These are phyloP conservation scores for Colletes gigas DNA, from an alignment of 1,140 invertebrate species.

Conservation along the genomic window DNA sequence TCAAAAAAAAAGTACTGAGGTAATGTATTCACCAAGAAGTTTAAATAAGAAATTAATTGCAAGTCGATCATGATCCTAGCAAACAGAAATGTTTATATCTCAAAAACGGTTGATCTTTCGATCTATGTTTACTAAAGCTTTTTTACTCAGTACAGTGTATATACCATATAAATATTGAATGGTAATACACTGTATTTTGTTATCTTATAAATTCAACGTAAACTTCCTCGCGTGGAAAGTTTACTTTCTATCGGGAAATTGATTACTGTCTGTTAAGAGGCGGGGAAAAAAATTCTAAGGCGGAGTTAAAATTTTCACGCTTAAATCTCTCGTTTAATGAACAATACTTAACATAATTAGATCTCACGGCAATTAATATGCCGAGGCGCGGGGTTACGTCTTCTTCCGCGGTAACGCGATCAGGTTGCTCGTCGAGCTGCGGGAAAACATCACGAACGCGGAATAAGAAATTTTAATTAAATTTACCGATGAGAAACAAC, in stretches of 20 bases:
- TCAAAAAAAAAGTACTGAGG: no score
- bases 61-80: no score
- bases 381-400: not conserved
- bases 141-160: no score
- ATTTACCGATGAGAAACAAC: not conserved
- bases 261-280: not conserved
- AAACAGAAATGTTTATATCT: no score
- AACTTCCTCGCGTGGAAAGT: not conserved
- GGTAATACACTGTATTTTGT: no score
- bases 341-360: conserved; percentile 22
- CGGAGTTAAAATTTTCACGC: not conserved
- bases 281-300: not conserved
- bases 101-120: no score
- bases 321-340: conserved; percentile 9
- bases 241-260: conserved; percentile 1
- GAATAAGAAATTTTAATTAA: conserved; percentile 18
- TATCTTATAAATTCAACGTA: no score
- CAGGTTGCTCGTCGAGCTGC: no score
- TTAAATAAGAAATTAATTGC: no score
- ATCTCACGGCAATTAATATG: conserved; percentile 5
- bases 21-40: no score
- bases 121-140: no score
- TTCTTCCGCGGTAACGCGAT: not conserved
- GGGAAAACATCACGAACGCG: not conserved
- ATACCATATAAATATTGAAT: no score